These are phyloP conservation scores for Drosophila repletoides DNA, from an alignment of 1,140 invertebrate genomes.

Conservation along the genomic window DNA sequence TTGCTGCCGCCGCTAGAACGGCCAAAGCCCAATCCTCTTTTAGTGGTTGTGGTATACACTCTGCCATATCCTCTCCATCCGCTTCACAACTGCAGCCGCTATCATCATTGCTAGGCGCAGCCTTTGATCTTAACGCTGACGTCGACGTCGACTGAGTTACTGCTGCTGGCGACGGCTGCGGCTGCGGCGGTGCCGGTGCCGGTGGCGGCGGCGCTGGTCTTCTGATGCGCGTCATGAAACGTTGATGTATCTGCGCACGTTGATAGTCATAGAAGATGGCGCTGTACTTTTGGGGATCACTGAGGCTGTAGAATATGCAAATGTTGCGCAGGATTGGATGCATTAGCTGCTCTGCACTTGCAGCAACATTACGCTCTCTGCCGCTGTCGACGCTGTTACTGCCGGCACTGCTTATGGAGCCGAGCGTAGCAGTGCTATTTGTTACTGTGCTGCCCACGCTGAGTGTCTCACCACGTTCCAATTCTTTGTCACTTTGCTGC, in stretches of 20 bases:
- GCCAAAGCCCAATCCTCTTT: slow-evolving; percentile 63
- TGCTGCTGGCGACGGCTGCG: neutral
- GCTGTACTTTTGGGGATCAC: slow-evolving; percentile 66
- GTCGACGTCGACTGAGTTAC: neutral
- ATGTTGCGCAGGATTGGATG: slow-evolving; percentile 68
- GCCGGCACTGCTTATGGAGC: slow-evolving; percentile 56
- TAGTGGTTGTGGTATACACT: slow-evolving; percentile 42
- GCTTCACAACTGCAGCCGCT: slow-evolving; percentile 62
- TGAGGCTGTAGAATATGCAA: slow-evolving; percentile 67
- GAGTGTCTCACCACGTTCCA: slow-evolving; percentile 37
- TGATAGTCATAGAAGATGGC: slow-evolving; percentile 78
- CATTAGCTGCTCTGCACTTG: slow-evolving; percentile 13
- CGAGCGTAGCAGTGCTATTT: slow-evolving; percentile 69
- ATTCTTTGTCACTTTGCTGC: neutral
- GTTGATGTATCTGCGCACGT: slow-evolving; percentile 46
- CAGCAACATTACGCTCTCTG: neutral
- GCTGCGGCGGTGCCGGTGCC: neutral
- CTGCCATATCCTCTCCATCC: slow-evolving; percentile 31
- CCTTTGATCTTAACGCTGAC: neutral
- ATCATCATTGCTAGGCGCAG: slow-evolving; percentile 46
- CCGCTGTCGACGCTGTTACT: slow-evolving; percentile 15
- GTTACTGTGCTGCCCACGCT: slow-evolving; percentile 73
- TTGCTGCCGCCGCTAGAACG: slow-evolving; percentile 49
- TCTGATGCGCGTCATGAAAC: slow-evolving; percentile 63
- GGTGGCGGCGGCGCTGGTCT: slow-evolving; percentile 43